A percentile compares a stretch with the other conserved stretches of the same genome.
These are phyloP conservation scores for Apogon hyalosoma DNA, from an alignment of 2,797 vertebrate genomes.

Conservation along the genomic window DNA sequence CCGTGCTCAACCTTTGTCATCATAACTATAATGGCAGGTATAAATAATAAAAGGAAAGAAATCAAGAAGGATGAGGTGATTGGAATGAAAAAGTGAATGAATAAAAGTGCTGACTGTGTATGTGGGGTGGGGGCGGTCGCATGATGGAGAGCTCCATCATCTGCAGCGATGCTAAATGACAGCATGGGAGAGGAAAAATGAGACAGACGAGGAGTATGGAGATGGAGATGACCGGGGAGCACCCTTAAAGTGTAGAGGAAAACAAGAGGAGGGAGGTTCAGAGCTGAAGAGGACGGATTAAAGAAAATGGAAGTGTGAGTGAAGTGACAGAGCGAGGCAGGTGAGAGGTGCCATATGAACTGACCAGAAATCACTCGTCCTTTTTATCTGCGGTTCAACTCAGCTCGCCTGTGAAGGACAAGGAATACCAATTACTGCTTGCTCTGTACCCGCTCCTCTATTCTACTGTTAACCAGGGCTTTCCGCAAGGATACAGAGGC, in stretches of 20 bases:
- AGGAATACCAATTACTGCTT: constrained; percentile 10
- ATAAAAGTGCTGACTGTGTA: constrained; percentile 60
- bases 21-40: constrained; percentile 37
- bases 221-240: constrained; percentile 25
- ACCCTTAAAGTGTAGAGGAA: constrained; percentile 6
- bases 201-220: constrained; percentile 24
- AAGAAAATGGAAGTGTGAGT: constrained; percentile 32
- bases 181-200: constrained; percentile 43
- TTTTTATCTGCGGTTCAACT: constrained; percentile 39
- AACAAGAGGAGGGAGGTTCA: constrained; percentile 9
- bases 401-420: constrained; percentile 15
- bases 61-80: constrained; percentile 38
- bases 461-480: neutral
- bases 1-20: constrained; percentile 22
- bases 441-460: neutral
- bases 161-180: constrained; percentile 52
- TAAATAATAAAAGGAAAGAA: constrained; percentile 54
- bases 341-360: constrained; percentile 27
- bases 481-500: too few species aligned
- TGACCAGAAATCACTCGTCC: constrained; percentile 45
- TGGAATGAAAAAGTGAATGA: constrained; percentile 54
- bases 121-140: neutral
- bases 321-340: constrained; percentile 33
- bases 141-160: constrained; percentile 62
- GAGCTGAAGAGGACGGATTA: constrained; percentile 23